phyloP scores from a whole-genome alignment of 53 echinoderm and acorn worm genomes.

The Holothuria scabra region DNA sequence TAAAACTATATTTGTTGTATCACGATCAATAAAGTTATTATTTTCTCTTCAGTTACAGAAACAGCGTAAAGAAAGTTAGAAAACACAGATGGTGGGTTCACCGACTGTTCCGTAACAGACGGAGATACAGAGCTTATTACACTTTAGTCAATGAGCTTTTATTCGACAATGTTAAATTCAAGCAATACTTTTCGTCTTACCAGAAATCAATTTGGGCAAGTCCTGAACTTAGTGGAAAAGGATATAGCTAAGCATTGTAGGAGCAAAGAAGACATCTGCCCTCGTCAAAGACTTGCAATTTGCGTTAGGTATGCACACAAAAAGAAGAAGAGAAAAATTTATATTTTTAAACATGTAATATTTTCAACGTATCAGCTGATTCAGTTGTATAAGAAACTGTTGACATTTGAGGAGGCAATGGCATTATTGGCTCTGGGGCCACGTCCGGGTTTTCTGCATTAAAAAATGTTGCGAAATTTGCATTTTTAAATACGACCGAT shows the following conservation, averaged over 20 bases:
- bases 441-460: neutral
- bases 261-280: neutral
- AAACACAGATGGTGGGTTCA: too few species aligned
- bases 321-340: too few species aligned
- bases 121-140: too few species aligned
- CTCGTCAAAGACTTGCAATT: conserved; percentile 43
- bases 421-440: neutral
- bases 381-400: too few species aligned
- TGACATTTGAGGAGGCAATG: neutral
- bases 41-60: too few species aligned
- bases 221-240: too few species aligned
- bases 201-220: neutral
- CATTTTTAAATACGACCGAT: neutral
- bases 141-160: neutral
- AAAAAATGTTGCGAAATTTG: neutral
- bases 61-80: too few species aligned
- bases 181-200: conserved; percentile 38
- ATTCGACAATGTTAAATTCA: conserved; percentile 17
- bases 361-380: too few species aligned
- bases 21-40: neutral
- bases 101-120: too few species aligned
- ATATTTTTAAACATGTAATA: too few species aligned
- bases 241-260: too few species aligned
- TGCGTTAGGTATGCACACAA: conserved; percentile 26
- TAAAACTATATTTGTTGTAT: too few species aligned